Percentiles rank a stretch among this genome's conserved stretches.
phyloP scores from a whole-genome alignment of 2,888 invertebrate genomes.

The Siphlonurus alternatus region DNA sequence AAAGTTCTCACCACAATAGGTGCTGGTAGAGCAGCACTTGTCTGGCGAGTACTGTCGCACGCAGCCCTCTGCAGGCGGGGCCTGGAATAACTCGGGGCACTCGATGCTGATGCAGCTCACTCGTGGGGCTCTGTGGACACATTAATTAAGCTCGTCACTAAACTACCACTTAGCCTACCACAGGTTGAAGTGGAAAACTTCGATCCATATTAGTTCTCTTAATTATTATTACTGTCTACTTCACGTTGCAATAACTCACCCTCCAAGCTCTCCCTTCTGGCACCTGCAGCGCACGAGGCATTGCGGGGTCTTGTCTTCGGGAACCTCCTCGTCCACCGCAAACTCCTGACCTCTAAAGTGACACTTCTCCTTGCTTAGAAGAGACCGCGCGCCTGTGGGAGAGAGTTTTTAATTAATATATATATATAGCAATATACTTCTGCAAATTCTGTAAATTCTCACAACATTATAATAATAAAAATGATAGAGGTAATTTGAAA shows the following conservation, averaged over 20 bases:
- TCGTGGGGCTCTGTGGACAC: neutral
- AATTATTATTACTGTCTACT: too few species aligned
- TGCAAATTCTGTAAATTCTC: too few species aligned
- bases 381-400: neutral
- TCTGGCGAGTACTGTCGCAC: neutral
- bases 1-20: slow-evolving; percentile 6
- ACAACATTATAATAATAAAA: too few species aligned
- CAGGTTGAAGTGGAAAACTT: too few species aligned
- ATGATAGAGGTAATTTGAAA: too few species aligned
- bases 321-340: neutral
- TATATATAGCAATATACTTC: too few species aligned
- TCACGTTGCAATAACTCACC: neutral
- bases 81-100: slow-evolving; percentile 4
- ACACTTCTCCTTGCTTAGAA: slow-evolving; percentile 4
- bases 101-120: slow-evolving; percentile 5
- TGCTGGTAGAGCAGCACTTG: slow-evolving; percentile 1
- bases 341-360: slow-evolving; percentile 3
- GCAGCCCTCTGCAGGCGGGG: neutral
- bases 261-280: neutral
- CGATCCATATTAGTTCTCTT: too few species aligned
- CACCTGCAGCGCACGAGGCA: slow-evolving; percentile 6
- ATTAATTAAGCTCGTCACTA: too few species aligned
- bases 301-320: neutral
- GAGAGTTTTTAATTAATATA: too few species aligned
- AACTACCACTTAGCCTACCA: too few species aligned